Evolutionary conservation across 2,888 invertebrate genomes (phyloP), one percentile per base, ranked within the genome.

Genomic region (Xiphydria camelus): DNA sequence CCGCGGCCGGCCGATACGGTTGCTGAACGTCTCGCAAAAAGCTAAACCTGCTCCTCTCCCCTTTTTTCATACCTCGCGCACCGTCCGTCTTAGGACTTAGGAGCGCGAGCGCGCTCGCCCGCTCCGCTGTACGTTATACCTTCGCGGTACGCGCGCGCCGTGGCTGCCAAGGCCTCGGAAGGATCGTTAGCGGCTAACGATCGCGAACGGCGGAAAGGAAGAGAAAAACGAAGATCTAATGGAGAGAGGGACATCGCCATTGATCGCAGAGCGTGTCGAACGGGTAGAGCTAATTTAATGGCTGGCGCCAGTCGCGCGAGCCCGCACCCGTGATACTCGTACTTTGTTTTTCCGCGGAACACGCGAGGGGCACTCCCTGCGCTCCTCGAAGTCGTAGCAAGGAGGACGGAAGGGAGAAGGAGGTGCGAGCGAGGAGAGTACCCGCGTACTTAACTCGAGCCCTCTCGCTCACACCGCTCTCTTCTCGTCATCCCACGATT

Each of bases 21-120:
- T 53, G 60, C 57, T 54, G 57, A 57, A 56, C 61, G 51, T 48
- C 38, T 49, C 41, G 56, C 62, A 62, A 66, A 61, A 66, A 66
- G 55, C 44, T 52, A 57, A 61, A 61, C 59, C 61, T 57, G 57
- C 57, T 62, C 44, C 41, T 37, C 17, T 26, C 32, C 32, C 23
- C 31, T 32, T 43, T 32, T 36, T 42, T 46, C 42, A 21, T 48
- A 38, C 41, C 46, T 45, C 48, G 2, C 34, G 1, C 0, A 18
- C 17, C 10, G 17, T 34, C 34, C 34, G 34, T 29, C 29, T 29
- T 29, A 29, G 29, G 29, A 12, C 29, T 29, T 12, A 26, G 15
- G 14, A n/a, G n/a, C n/a, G n/a, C n/a, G n/a, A n/a, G n/a, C n/a
- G n/a, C n/a, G n/a, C n/a, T n/a, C n/a, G n/a, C n/a, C n/a, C n/a